phyloP scores from a whole-genome alignment of 2,888 invertebrate genomes.

The Sisyra nigra region DNA sequence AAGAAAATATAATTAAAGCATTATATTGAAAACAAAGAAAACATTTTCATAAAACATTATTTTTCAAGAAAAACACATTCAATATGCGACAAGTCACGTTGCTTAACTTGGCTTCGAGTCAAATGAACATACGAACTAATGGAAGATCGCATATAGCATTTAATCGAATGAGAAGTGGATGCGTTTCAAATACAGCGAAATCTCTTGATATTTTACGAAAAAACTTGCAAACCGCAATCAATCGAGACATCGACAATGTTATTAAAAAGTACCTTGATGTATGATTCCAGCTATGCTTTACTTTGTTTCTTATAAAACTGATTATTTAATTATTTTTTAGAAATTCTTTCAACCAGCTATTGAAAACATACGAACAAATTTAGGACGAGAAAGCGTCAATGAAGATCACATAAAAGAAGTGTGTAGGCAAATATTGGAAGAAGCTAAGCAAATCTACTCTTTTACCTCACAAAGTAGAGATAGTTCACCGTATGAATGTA shows the following conservation, averaged over 20 bases:
- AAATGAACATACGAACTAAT: constrained; percentile 37
- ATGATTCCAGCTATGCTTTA: constrained; percentile 12
- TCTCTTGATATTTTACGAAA: constrained; percentile 58
- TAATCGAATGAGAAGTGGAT: constrained; percentile 26
- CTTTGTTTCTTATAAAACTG: constrained; percentile 4
- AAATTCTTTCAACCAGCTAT: constrained; percentile 68
- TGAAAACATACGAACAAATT: constrained; percentile 56
- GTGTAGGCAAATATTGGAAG: constrained; percentile 63
- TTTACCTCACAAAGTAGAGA: constrained; percentile 31
- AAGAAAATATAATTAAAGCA: constrained; percentile 14
- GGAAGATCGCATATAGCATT: constrained; percentile 26
- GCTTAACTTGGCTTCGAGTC: constrained; percentile 48
- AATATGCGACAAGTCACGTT: constrained; percentile 56
- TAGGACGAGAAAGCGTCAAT: constrained; percentile 56
- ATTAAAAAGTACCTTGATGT: constrained; percentile 65
- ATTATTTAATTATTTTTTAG: constrained; percentile 30
- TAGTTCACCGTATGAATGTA: constrained; percentile 34
- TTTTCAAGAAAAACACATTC: constrained; percentile 35
- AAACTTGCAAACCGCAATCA: constrained; percentile 60
- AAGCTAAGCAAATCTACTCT: constrained; percentile 54
- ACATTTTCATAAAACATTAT: constrained; percentile 1
- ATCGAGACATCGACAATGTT: constrained; percentile 60
- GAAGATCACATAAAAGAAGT: constrained; percentile 61
- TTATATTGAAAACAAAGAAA: constrained; percentile 4
- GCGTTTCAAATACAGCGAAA: constrained; percentile 47